Evolutionary conservation across 2,797 vertebrate species (phyloP).

Genomic region (Hoplostethus atlanticus): DNA sequence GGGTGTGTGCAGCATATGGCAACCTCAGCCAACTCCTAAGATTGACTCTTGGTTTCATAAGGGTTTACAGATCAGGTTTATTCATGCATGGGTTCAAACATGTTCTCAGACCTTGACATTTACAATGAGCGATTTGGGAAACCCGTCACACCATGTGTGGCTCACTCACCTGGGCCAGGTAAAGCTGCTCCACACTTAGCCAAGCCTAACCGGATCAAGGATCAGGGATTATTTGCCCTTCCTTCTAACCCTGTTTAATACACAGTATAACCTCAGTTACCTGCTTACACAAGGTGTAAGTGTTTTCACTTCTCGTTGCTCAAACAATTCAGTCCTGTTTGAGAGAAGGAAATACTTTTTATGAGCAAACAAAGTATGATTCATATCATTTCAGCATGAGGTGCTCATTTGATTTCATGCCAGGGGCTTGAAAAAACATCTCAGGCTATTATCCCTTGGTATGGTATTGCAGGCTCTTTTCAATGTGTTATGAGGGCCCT

Average conservation of each 20-base stretch:
- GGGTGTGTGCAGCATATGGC: not conserved
- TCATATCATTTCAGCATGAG: no score
- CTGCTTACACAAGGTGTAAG: not conserved
- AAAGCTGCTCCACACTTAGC: constrained; percentile 73
- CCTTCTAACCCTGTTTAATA: constrained; percentile 41
- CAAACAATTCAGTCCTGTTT: no score
- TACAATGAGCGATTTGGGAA: constrained; percentile 36
- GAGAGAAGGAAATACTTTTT: no score
- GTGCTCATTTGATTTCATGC: no score
- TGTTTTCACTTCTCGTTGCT: no score
- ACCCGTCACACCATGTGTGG: constrained; percentile 16
- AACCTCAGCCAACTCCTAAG: not conserved
- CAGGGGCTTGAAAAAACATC: no score
- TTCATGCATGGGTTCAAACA: constrained; percentile 4
- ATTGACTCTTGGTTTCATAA: constrained; percentile 9
- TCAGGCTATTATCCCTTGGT: no score
- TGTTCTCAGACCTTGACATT: constrained; percentile 21
- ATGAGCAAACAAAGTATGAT: no score
- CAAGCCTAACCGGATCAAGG: constrained; percentile 67
- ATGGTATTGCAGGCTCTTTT: no score
- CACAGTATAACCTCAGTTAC: not conserved
- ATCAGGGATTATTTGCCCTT: constrained; percentile 59
- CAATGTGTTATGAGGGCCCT: no score
- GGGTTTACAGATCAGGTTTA: constrained; percentile 34
- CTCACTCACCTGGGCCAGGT: constrained; percentile 54